phyloP scores from a whole-genome alignment of 1,140 invertebrate species.

The Heliothis virescens region DNA sequence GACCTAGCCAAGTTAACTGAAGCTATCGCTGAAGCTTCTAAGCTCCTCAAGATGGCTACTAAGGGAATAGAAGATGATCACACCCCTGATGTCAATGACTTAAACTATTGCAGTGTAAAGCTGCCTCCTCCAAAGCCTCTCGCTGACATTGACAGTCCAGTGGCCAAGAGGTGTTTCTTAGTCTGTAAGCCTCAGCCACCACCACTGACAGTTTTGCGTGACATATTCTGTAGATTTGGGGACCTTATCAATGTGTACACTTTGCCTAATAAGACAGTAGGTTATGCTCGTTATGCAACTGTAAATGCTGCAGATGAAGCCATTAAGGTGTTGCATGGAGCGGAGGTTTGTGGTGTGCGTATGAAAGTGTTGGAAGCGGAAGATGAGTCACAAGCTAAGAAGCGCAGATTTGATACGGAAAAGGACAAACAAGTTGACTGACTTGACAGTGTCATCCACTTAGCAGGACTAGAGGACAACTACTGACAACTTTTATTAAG shows the following conservation, averaged over 20 bases:
- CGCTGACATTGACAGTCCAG: conserved; percentile 86
- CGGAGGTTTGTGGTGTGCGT: conserved; percentile 75
- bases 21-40: conserved; percentile 77
- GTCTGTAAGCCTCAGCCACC: conserved; percentile 93
- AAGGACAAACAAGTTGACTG: conserved; percentile 20
- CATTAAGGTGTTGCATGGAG: conserved; percentile 71
- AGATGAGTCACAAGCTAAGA: conserved; percentile 68
- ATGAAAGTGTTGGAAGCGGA: conserved; percentile 76
- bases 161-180: conserved; percentile 87
- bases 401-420: conserved; percentile 60
- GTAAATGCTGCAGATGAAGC: conserved; percentile 91
- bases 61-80: conserved; percentile 59
- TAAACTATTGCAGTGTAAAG: conserved; percentile 87
- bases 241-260: conserved; percentile 96
- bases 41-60: conserved; percentile 74
- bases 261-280: conserved; percentile 94
- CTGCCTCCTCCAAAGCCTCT: conserved; percentile 91
- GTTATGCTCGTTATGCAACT: conserved; percentile 95
- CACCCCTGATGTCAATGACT: conserved; percentile 63
- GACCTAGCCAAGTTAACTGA: conserved; percentile 73
- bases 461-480: conserved; percentile 42
- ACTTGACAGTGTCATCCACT: conserved; percentile 47
- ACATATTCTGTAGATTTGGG: conserved; percentile 96
- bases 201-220: conserved; percentile 92
- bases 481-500: conserved; percentile 44